Base-by-base conservation (phyloP, 2,113 vertebrate genomes). In the Sapayoa aenigma region DNA sequence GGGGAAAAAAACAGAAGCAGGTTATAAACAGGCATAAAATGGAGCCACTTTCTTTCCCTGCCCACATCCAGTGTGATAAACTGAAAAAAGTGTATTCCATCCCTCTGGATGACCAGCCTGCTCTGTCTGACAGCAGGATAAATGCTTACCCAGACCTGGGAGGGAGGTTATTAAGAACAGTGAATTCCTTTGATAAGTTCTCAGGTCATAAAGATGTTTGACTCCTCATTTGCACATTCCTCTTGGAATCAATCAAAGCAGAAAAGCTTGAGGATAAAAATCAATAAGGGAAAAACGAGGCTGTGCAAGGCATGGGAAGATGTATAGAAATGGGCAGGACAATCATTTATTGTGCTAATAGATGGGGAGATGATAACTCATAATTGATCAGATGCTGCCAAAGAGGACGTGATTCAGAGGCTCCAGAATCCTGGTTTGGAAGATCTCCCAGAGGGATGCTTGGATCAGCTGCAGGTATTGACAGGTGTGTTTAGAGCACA, bases 131-230 rank as follows among this genome's bases (percentile, higher is more conserved):
- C 69, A 55, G 67, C 35, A 63, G 46, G 46, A 47, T 50, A 76
- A 89, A 60, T 23, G 73, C 39, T 80, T 23, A n/a, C n/a, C 53
- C 66, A 22, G 19, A 19, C 24, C 49, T 3, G 4, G 24, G 53
- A 91, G 62, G 42, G 42, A 72, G 71, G 41, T 83, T 91, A 50
- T 79, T 65, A 73, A 58, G 69, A 91, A 31, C 62, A 83, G 37
- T 5, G 53, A 91, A 87, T 58, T 91, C 84, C 50, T 95, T 85
- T 50, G 3, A 23, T 79, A 77, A 62, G 71, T 79, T 84, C 81
- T 93, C 42, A 35, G 56, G 89, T 87, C 91, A 73, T 91, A 76
- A 95, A 95, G 93, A 85, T 50, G 65, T 87, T 95, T 80, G 95
- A 35, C 59, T 97, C 81, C 93, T 95, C 71, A 39, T 95, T 93